A percentile compares a stretch with the other conserved stretches of the same genome.
phyloP scores from a whole-genome alignment of 35 echinoderm and acorn worm genomes.

The Eucidaris tribuloides region DNA sequence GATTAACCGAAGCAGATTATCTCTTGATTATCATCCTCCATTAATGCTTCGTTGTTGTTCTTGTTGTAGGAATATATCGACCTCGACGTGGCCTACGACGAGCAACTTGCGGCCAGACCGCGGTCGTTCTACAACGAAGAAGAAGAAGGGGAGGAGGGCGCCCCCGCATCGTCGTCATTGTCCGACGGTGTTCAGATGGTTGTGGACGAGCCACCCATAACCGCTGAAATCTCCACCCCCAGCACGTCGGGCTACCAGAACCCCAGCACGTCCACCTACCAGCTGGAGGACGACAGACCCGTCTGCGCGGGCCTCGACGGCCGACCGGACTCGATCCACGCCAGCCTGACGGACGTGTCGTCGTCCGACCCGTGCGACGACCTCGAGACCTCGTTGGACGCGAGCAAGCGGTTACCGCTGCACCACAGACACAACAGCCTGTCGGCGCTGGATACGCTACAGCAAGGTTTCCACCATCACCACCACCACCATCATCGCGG shows the following conservation, averaged over 20 bases:
- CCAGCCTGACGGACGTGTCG: slow-evolving; percentile 8
- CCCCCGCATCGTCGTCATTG: background rate
- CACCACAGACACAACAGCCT: slow-evolving; percentile 8
- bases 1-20: too few species aligned
- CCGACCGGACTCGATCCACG: slow-evolving; percentile 18
- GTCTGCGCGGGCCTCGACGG: slow-evolving; percentile 60
- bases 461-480: slow-evolving; percentile 5
- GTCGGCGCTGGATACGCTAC: background rate
- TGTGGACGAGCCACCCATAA: slow-evolving; percentile 4
- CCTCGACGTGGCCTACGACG: slow-evolving; percentile 66
- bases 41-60: too few species aligned
- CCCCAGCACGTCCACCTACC: slow-evolving; percentile 18
- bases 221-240: background rate
- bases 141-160: too few species aligned
- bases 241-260: slow-evolving; percentile 3
- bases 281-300: slow-evolving; percentile 45
- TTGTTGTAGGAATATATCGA: slow-evolving; percentile 87
- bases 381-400: background rate
- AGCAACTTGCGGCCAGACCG: slow-evolving; percentile 41
- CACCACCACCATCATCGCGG: slow-evolving; percentile 27
- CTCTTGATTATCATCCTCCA: too few species aligned
- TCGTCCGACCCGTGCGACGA: slow-evolving; percentile 14
- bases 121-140: slow-evolving; percentile 32
- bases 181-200: slow-evolving; percentile 3
- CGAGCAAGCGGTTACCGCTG: background rate